These are phyloP conservation scores for Drosophila demipolita DNA, from an alignment of 2,888 invertebrate genomes.

Conservation along the genomic window DNA sequence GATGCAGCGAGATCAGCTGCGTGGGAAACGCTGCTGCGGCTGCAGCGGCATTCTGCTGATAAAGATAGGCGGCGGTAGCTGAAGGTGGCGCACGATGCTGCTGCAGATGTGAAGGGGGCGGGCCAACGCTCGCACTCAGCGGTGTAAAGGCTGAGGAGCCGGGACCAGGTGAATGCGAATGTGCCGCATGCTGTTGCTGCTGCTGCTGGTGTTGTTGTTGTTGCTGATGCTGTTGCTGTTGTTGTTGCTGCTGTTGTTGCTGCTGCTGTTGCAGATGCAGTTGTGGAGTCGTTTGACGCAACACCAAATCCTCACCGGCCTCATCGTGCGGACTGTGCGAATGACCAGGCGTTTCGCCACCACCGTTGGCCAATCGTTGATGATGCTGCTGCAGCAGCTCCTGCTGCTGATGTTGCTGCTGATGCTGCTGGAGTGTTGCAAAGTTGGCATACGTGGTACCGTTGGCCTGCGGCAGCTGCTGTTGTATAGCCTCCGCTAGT, in stretches of 20 bases:
- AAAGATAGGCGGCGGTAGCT: conserved; percentile 92
- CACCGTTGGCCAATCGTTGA: conserved; percentile 87
- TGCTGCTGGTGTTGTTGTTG: conserved; percentile 77
- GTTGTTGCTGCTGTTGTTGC: conserved; percentile 76
- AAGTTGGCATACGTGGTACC: conserved; percentile 85
- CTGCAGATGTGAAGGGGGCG: conserved; percentile 87
- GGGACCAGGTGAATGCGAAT: conserved; percentile 57
- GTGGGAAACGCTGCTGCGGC: conserved; percentile 92
- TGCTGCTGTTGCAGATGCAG: conserved; percentile 79
- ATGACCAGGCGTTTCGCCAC: conserved; percentile 82
- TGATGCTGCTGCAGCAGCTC: conserved; percentile 83
- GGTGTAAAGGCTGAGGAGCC: conserved; percentile 96
- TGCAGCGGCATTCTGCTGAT: conserved; percentile 87
- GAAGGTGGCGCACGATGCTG: conserved; percentile 80
- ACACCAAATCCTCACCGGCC: conserved; percentile 83
- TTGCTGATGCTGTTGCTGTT: conserved; percentile 66
- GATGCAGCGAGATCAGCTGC: conserved; percentile 97
- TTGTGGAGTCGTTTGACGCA: conserved; percentile 83
- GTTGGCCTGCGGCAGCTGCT: conserved; percentile 76
- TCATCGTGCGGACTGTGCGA: conserved; percentile 84
- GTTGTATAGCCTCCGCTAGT: conserved; percentile 87
- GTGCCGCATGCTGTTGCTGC: conserved; percentile 77
- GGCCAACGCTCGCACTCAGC: conserved; percentile 89
- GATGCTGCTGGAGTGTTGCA: conserved; percentile 88
- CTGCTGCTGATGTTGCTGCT: conserved; percentile 88